Conservation (phyloP, 2,797 vertebrate species). For the Helarctos malayanus region DNA sequence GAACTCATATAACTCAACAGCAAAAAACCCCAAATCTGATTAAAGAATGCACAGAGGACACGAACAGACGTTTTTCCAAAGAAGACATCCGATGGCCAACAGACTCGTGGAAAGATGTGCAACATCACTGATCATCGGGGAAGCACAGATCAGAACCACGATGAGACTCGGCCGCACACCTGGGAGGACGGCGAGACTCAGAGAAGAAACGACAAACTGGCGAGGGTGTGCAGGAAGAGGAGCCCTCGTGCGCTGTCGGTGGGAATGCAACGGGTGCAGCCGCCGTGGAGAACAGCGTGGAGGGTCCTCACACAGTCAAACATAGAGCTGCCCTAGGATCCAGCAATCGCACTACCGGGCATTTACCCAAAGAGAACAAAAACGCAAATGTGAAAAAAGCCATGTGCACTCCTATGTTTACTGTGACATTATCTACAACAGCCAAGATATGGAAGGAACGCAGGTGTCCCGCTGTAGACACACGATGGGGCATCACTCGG, state of each 20-base stretch:
- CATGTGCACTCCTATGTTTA: accelerated
- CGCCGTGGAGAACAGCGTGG: accelerated
- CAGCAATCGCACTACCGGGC: not conserved
- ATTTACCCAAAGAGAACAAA: not conserved
- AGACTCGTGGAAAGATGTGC: accelerated
- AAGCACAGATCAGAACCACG: accelerated
- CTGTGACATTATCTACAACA: accelerated
- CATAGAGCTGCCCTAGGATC: accelerated
- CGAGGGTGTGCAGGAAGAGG: accelerated
- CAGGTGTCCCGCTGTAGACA: accelerated
- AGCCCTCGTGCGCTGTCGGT: accelerated
- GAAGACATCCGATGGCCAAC: not conserved
- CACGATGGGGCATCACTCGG: accelerated
- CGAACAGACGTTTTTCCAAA: not conserved
- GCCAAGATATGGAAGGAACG: accelerated
- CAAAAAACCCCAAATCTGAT: not conserved
- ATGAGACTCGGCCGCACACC: accelerated
- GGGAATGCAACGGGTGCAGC: not conserved
- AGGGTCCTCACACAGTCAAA: not conserved
- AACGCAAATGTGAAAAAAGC: not conserved
- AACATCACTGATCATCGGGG: not conserved
- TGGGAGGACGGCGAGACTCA: accelerated
- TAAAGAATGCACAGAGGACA: not conserved
- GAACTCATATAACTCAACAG: not conserved
- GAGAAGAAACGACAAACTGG: accelerated